These are phyloP conservation scores for Malurus cyaneus DNA, from an alignment of 2,113 vertebrate genomes.

Conservation along the genomic window DNA sequence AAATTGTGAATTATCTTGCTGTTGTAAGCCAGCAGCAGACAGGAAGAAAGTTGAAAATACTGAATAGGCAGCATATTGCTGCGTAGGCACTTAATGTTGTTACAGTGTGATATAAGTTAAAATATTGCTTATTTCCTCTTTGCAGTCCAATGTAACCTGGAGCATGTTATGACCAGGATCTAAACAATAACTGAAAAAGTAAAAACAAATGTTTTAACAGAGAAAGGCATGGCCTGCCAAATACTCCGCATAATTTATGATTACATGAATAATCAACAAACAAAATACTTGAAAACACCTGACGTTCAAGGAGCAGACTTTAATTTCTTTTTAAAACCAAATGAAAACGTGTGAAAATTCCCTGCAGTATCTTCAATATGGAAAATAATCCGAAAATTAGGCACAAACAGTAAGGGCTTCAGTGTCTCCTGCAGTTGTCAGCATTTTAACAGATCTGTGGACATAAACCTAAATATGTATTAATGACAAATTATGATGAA, in stretches of 20 bases:
- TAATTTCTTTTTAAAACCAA: constrained; percentile 19
- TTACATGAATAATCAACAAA: constrained; percentile 22
- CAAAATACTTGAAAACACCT: constrained; percentile 42
- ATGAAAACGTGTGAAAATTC: background rate
- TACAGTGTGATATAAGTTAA: constrained; percentile 44
- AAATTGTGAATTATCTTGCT: background rate
- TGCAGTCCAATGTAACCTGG: constrained; percentile 64
- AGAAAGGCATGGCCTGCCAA: constrained; percentile 51
- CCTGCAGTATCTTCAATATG: background rate
- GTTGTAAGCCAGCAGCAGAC: background rate
- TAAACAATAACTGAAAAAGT: constrained; percentile 69
- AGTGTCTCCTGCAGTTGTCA: background rate
- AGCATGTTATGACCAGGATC: constrained; percentile 51
- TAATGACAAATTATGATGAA: background rate
- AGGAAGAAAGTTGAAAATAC: constrained; percentile 48
- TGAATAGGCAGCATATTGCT: constrained; percentile 17
- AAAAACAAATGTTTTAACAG: constrained; percentile 60
- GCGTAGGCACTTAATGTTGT: background rate
- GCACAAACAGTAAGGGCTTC: background rate
- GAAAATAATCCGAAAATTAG: background rate
- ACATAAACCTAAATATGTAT: background rate
- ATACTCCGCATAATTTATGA: background rate
- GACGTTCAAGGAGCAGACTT: background rate
- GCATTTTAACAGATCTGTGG: background rate
- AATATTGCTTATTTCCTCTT: constrained; percentile 69